Conservation (phyloP, 2,888 invertebrate genomes). For the Ormyrus labotus region DNA sequence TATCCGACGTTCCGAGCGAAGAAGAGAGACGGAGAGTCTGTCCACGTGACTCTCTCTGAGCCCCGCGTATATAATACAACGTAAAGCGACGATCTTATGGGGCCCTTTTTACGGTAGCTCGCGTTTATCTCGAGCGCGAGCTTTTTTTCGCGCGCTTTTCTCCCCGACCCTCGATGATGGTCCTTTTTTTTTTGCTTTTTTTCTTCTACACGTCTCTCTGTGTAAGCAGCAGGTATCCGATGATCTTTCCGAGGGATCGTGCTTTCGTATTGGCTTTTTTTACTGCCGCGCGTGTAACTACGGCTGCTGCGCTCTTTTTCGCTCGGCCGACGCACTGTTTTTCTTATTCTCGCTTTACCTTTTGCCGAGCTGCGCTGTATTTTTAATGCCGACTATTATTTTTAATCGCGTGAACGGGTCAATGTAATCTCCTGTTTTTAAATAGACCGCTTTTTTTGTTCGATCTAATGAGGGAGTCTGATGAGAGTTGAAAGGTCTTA, state of each 20-base stretch:
- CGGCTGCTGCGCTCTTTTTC: neutral
- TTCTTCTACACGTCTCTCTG: neutral
- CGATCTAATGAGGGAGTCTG: too few relatives aligned
- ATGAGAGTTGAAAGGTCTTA: too few relatives aligned
- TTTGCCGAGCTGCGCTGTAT: too few relatives aligned
- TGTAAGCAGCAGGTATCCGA: neutral
- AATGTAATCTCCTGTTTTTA: too few relatives aligned
- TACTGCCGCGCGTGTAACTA: neutral
- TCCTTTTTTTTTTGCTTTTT: neutral
- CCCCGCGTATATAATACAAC: conserved; percentile 3
- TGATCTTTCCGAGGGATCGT: conserved; percentile 11
- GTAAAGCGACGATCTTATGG: conserved; percentile 43
- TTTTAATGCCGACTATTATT: too few relatives aligned
- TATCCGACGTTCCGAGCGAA: conserved; percentile 10
- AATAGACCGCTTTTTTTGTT: too few relatives aligned
- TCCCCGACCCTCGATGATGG: neutral
- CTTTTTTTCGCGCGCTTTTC: neutral
- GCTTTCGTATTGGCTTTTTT: conserved; percentile 6
- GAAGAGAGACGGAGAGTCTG: conserved; percentile 2
- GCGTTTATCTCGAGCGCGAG: conserved; percentile 31
- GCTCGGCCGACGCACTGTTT: neutral
- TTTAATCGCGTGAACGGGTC: too few relatives aligned
- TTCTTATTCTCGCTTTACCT: too few relatives aligned
- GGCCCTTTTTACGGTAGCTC: conserved; percentile 46
- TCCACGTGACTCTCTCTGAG: neutral